These are phyloP conservation scores for Macrophya alboannulata DNA, from an alignment of 2,888 invertebrate genomes.

Conservation along the genomic window DNA sequence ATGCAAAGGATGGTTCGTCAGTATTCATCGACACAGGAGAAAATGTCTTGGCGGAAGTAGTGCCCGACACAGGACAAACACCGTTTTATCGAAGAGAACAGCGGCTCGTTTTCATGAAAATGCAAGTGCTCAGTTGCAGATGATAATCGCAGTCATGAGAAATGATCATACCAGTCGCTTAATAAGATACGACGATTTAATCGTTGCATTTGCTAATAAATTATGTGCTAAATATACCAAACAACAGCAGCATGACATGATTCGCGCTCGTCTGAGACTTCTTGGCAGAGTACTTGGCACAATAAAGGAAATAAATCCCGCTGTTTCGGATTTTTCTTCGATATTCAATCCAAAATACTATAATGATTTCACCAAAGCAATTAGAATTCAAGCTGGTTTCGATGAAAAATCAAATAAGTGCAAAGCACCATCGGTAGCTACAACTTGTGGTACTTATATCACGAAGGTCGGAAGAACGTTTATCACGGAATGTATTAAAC, in stretches of 20 bases:
- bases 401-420: slow-evolving; percentile 47
- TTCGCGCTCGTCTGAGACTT: slow-evolving; percentile 56
- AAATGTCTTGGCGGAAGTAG: slow-evolving; percentile 47
- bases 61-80: slow-evolving; percentile 36
- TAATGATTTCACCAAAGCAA: slow-evolving; percentile 39
- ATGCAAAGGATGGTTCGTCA: slow-evolving; percentile 47
- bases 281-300: slow-evolving; percentile 58
- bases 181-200: slow-evolving; percentile 58
- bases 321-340: slow-evolving; percentile 49
- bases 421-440: slow-evolving; percentile 56
- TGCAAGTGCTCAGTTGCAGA: slow-evolving; percentile 54
- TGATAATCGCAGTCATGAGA: slow-evolving; percentile 57
- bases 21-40: slow-evolving; percentile 50
- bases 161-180: slow-evolving; percentile 54
- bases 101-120: slow-evolving; percentile 45
- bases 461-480: slow-evolving; percentile 58
- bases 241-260: slow-evolving; percentile 58
- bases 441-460: slow-evolving; percentile 46
- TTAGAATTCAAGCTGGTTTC: slow-evolving; percentile 48
- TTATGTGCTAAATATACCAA: slow-evolving; percentile 57
- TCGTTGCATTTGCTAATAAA: slow-evolving; percentile 58
- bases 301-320: slow-evolving; percentile 53
- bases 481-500: slow-evolving; percentile 57
- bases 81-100: slow-evolving; percentile 44
- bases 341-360: slow-evolving; percentile 55